Base-by-base conservation (phyloP, 2,888 invertebrate species). In the Doris montereyensis region DNA sequence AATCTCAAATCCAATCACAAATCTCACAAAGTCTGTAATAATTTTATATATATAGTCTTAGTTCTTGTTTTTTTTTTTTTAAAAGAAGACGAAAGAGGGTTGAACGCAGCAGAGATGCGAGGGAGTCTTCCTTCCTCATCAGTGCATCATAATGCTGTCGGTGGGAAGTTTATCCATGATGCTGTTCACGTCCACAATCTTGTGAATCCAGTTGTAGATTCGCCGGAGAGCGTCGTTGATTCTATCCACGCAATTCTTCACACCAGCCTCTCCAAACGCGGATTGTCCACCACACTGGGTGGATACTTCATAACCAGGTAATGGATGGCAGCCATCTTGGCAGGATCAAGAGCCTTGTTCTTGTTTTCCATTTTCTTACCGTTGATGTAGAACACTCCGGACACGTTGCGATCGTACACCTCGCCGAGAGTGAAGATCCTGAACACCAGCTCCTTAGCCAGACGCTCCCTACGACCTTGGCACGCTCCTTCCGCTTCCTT, bases 291-390 rank as follows among this genome's bases (percentile, higher is more conserved):
- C 30, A 82, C 82, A n/a, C 80, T 80, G 35, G 82, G 82, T 34
- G 82, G 82, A 52, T 82, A 82, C n/a, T 80, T 80, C 82, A 82
- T 82, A 8, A 82, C 82, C 41, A 82, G 71, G 35, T 80, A 82
- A 34, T 80, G 82, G 72, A 82, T 82, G 24, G 82, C 82, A 2
- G 82, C 80, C 82, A 82, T 82, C 32, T 82, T 80, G 41, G 82
- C 82, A 1, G 82, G 82, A 52, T 82, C 82, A n/a, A 82, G 65
- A 0, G 82, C 82, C 70, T 82, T 82, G 70, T 82, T 78, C 26
- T 82, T 82, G 75, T 82, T 82, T 34, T 82, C 82, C 82, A 82
- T 82, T 72, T 82, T 82, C 77, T 82, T 82, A 10, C 82, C 82
- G 34, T 82, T 82, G 58, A 82, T 82, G 77, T 82, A 82, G 41